phyloP scores from a whole-genome alignment of 2,113 vertebrate genomes.

The Melanotaenia duboulayi region DNA sequence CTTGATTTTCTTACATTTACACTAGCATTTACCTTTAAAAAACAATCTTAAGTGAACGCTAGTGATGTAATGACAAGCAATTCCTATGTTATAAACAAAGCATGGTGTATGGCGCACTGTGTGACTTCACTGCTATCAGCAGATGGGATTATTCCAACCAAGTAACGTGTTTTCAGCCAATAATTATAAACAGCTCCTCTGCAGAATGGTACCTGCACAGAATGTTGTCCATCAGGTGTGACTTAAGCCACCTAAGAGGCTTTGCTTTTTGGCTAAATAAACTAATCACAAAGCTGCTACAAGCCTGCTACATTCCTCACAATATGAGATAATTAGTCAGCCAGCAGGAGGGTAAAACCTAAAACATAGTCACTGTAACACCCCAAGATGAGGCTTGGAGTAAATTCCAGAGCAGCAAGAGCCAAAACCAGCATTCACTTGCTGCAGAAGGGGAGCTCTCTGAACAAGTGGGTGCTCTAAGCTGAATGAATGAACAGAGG shows the following conservation, averaged over 20 bases:
- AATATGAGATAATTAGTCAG: constrained; percentile 42
- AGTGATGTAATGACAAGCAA: too few relatives aligned
- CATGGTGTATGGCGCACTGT: neutral
- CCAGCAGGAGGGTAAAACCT: constrained; percentile 13
- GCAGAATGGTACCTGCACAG: constrained; percentile 17
- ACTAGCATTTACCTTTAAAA: too few relatives aligned
- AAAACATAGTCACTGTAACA: constrained; percentile 14
- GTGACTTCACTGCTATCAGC: neutral
- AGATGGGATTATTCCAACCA: constrained; percentile 1
- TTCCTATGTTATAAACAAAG: too few relatives aligned
- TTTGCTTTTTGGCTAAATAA: constrained; percentile 72
- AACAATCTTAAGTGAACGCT: too few relatives aligned
- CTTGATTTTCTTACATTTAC: too few relatives aligned
- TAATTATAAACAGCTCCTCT: neutral
- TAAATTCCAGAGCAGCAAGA: neutral
- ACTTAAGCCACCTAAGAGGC: constrained; percentile 73
- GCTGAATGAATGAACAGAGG: constrained; percentile 74
- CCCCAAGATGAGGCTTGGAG: constrained; percentile 1
- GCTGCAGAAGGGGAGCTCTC: constrained; percentile 4
- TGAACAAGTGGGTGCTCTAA: constrained; percentile 49
- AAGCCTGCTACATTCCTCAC: constrained; percentile 40
- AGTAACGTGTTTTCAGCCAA: neutral
- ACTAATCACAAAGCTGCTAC: constrained; percentile 72
- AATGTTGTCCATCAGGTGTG: constrained; percentile 30
- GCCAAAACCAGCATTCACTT: neutral